Conservation (phyloP, 2,113 vertebrate species). For the Xenus cinereus region DNA sequence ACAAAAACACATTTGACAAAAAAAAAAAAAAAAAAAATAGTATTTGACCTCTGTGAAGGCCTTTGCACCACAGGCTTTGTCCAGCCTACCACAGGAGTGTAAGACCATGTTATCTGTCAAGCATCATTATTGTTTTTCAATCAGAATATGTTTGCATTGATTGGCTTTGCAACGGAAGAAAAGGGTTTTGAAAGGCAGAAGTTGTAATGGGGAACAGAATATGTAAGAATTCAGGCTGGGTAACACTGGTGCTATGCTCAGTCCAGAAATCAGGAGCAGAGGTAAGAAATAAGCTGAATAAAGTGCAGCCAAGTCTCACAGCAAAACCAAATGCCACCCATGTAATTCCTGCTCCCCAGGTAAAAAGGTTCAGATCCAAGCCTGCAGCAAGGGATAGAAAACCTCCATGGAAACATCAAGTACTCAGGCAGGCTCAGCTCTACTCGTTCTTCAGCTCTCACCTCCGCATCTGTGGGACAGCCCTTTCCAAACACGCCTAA, state of each 20-base stretch:
- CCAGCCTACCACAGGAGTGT: background rate
- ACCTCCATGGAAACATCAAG: background rate
- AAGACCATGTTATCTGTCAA: background rate
- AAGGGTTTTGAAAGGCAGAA: background rate
- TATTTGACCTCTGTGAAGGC: background rate
- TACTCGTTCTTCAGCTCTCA: background rate
- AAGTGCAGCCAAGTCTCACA: background rate
- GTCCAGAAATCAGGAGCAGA: background rate
- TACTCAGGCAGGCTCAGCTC: background rate
- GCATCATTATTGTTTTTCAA: background rate
- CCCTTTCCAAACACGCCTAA: background rate
- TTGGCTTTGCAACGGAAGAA: background rate
- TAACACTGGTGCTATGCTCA: background rate
- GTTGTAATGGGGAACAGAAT: background rate
- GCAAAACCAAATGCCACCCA: background rate
- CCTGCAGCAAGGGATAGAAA: background rate
- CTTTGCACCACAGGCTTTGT: background rate
- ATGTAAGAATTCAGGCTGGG: background rate
- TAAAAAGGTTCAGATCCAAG: background rate
- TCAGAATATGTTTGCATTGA: background rate
- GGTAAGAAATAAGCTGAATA: background rate
- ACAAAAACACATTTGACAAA: background rate
- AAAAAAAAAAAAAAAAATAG: background rate
- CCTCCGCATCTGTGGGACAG: background rate
- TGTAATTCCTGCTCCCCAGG: background rate